phyloP scores from a whole-genome alignment of 2,113 vertebrate genomes.

The Erpornis zantholeuca region DNA sequence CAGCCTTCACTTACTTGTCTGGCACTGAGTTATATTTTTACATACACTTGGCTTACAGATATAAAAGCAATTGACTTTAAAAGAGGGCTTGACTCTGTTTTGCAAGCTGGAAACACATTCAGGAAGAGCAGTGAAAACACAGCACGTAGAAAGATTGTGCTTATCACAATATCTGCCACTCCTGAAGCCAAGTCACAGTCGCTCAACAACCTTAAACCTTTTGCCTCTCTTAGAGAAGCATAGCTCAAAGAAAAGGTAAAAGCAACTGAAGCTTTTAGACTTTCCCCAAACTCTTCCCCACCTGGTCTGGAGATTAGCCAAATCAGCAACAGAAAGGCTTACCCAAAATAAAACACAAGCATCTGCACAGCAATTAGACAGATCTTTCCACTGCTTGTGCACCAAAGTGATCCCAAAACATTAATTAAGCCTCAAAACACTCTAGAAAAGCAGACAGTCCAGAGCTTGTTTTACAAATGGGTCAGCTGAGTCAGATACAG shows the following conservation, averaged over 20 bases:
- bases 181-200: background rate
- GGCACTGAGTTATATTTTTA: background rate
- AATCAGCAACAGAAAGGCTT: background rate
- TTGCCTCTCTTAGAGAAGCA: background rate
- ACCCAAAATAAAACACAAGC: background rate
- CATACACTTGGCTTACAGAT: background rate
- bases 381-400: background rate
- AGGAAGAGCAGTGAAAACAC: background rate
- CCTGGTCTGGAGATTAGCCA: background rate
- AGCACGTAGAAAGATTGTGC: background rate
- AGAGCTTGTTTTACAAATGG: background rate
- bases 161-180: background rate
- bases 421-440: background rate
- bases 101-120: background rate
- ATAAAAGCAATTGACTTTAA: background rate
- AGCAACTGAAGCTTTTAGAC: background rate
- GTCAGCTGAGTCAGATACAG: background rate
- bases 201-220: background rate
- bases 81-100: background rate
- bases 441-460: background rate
- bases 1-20: background rate
- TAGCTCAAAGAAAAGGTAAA: background rate
- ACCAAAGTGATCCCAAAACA: background rate
- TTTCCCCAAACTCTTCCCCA: background rate
- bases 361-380: background rate